A percentile compares a stretch with the other conserved stretches of the same genome.
Conservation (phyloP, 1,140 invertebrate species). For the Cydia pomonella region DNA sequence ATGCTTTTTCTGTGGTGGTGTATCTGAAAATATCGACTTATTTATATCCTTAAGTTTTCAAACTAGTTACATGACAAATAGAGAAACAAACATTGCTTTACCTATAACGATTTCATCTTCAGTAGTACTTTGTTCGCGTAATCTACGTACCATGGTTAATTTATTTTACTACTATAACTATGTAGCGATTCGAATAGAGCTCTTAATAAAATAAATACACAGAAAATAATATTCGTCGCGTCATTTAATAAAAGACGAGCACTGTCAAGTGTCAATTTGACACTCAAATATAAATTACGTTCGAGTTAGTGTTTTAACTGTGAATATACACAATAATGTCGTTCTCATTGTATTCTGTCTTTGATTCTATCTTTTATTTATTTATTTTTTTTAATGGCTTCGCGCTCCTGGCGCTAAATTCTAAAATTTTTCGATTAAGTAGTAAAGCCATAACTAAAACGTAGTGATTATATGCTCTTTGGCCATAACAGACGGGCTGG, state of each 20-base stretch:
- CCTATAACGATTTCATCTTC: conserved; percentile 77
- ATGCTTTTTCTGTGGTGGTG: conserved; percentile 69
- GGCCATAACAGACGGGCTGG: too few relatives aligned
- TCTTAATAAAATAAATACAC: neutral
- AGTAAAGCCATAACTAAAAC: too few relatives aligned
- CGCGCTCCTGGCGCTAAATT: too few relatives aligned
- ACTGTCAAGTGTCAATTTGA: neutral
- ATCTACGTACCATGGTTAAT: conserved; percentile 64
- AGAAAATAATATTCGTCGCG: neutral
- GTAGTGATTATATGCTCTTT: too few relatives aligned
- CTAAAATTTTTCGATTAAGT: too few relatives aligned
- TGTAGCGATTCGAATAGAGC: neutral
- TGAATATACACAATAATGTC: neutral
- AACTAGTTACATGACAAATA: neutral
- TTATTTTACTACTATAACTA: neutral
- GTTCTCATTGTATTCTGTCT: too few relatives aligned
- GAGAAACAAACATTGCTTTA: conserved; percentile 41
- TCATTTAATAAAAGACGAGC: neutral
- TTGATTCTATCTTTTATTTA: too few relatives aligned
- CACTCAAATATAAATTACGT: too few relatives aligned
- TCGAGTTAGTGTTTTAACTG: neutral
- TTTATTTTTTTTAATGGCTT: too few relatives aligned
- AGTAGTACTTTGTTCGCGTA: conserved; percentile 71
- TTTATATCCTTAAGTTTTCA: neutral
- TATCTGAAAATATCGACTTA: conserved; percentile 53